Conservation (phyloP, 1,140 invertebrate species). For the Anoplophora glabripennis region DNA sequence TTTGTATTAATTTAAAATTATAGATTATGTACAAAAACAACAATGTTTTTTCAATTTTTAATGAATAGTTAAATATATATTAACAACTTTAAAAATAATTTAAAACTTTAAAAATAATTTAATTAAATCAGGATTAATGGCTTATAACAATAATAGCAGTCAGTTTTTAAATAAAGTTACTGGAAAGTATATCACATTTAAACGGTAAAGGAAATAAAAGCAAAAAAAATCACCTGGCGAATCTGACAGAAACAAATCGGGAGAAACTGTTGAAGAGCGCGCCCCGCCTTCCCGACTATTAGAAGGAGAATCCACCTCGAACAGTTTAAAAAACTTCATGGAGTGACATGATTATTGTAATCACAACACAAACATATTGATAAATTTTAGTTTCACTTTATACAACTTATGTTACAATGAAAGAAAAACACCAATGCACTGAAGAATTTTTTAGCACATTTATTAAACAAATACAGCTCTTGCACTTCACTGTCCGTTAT, state of each 20-base stretch:
- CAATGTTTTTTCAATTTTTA: too few species aligned
- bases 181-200: constrained; percentile 9
- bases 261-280: constrained; percentile 38
- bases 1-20: too few species aligned
- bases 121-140: neutral
- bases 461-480: neutral
- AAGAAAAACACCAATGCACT: too few species aligned
- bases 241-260: constrained; percentile 35
- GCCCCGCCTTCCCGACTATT: constrained; percentile 40
- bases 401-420: neutral
- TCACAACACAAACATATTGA: neutral
- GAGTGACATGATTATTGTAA: neutral
- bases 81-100: too few species aligned
- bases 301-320: constrained; percentile 46
- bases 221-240: constrained; percentile 44
- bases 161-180: constrained; percentile 1
- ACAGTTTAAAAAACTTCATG: constrained; percentile 39
- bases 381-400: constrained; percentile 4
- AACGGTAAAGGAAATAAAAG: constrained; percentile 7
- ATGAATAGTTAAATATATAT: too few species aligned
- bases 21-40: too few species aligned
- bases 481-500: constrained; percentile 2
- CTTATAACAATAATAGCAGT: constrained; percentile 3
- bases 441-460: constrained; percentile 4
- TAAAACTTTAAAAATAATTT: neutral